Evolutionary conservation across 2,113 vertebrate genomes (phyloP).

Genomic region (Apteryx mantelli): DNA sequence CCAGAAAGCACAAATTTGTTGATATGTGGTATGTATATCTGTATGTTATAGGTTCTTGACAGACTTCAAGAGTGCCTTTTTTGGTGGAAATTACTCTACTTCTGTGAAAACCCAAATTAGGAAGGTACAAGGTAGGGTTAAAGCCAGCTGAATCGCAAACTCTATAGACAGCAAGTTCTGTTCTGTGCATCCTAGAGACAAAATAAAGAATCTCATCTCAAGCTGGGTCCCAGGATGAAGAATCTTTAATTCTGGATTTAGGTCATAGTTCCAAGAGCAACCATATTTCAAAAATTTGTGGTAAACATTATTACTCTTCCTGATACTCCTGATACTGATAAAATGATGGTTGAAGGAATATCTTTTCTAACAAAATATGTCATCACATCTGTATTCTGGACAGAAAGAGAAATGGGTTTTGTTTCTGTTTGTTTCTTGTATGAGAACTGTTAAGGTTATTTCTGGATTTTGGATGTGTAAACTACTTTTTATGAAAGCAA

Average conservation of each 20-base stretch:
- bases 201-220: background rate
- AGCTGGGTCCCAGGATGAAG: background rate
- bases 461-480: background rate
- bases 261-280: constrained; percentile 5
- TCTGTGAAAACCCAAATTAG: background rate
- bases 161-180: background rate
- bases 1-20: background rate
- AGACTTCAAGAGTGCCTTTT: background rate
- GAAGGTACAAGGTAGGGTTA: constrained; percentile 2
- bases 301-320: background rate
- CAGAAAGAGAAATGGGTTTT: background rate
- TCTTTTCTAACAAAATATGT: background rate
- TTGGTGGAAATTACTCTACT: background rate
- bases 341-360: background rate
- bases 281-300: background rate
- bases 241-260: background rate
- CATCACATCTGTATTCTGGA: background rate
- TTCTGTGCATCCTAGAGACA: background rate
- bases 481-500: background rate
- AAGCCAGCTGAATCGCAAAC: background rate
- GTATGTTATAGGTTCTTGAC: background rate
- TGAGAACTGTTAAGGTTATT: background rate
- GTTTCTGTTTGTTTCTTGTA: background rate
- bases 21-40: background rate
- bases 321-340: background rate